These are phyloP conservation scores for Craniophora ligustri DNA, from an alignment of 2,888 invertebrate genomes.

Conservation along the genomic window DNA sequence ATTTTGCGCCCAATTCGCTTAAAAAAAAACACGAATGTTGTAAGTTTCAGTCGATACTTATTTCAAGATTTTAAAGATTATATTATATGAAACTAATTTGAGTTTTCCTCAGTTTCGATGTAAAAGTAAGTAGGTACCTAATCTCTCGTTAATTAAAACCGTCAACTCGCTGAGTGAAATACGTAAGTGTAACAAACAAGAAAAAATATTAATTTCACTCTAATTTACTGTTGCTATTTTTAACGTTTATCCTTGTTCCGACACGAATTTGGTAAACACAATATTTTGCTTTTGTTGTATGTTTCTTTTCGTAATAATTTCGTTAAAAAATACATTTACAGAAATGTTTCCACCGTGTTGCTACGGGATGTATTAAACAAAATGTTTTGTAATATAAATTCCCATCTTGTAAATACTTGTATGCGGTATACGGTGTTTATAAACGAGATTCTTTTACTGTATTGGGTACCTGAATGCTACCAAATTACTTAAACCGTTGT, in stretches of 20 bases:
- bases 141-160: conserved; percentile 17
- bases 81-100: neutral
- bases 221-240: conserved; percentile 43
- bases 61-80: too few relatives aligned
- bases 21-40: too few relatives aligned
- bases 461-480: conserved; percentile 57
- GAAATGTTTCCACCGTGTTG: conserved; percentile 17
- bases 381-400: conserved; percentile 40
- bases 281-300: conserved; percentile 39
- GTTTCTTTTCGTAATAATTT: conserved; percentile 38
- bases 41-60: too few relatives aligned
- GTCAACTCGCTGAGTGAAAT: conserved; percentile 6
- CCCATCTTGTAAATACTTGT: conserved; percentile 28
- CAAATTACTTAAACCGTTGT: conserved; percentile 62
- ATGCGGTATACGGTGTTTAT: conserved; percentile 20
- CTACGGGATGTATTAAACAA: conserved; percentile 33
- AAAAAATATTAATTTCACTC: conserved; percentile 30
- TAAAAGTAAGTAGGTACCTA: neutral
- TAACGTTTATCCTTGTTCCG: conserved; percentile 38
- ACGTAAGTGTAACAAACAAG: conserved; percentile 12
- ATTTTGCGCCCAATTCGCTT: too few relatives aligned
- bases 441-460: conserved; percentile 56
- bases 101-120: neutral
- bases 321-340: conserved; percentile 41
- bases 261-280: conserved; percentile 29